Evolutionary conservation across 2,113 vertebrate genomes (phyloP).

Genomic region (Tachysurus vachellii): DNA sequence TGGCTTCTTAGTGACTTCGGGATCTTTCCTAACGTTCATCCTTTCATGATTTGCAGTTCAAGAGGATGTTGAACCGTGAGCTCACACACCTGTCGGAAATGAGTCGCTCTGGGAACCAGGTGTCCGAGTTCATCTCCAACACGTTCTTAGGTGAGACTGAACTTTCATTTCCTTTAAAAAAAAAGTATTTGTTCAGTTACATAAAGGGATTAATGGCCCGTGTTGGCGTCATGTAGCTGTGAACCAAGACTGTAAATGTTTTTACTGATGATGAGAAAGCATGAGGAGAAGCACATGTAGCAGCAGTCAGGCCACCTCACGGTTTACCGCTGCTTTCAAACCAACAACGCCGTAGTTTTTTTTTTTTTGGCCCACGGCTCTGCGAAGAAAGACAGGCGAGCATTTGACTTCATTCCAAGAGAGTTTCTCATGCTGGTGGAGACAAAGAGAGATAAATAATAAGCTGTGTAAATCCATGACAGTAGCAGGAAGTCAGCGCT

Average conservation of each 20-base stretch:
- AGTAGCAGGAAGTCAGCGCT: background rate
- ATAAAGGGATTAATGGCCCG: background rate
- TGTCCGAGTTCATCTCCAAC: slow-evolving; percentile 98
- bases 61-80: slow-evolving; percentile 98
- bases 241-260: background rate
- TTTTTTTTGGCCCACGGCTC: slow-evolving; percentile 63
- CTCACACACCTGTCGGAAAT: slow-evolving; percentile 97
- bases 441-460: slow-evolving; percentile 10
- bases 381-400: background rate
- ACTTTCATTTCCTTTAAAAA: background rate
- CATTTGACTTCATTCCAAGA: slow-evolving; percentile 10
- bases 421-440: slow-evolving; percentile 11
- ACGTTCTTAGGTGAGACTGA: slow-evolving; percentile 91
- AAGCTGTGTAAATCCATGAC: background rate
- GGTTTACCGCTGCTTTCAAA: slow-evolving; percentile 55
- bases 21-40: background rate
- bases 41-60: slow-evolving; percentile 81
- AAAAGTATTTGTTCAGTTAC: too few species aligned
- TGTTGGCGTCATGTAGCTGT: background rate
- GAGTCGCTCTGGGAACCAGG: slow-evolving; percentile 98
- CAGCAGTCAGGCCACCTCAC: slow-evolving; percentile 7
- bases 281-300: background rate
- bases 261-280: background rate
- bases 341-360: slow-evolving; percentile 48
- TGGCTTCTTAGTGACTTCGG: background rate